Conservation (phyloP, 2,797 vertebrate species). For the Hydrocynus forskahlii region DNA sequence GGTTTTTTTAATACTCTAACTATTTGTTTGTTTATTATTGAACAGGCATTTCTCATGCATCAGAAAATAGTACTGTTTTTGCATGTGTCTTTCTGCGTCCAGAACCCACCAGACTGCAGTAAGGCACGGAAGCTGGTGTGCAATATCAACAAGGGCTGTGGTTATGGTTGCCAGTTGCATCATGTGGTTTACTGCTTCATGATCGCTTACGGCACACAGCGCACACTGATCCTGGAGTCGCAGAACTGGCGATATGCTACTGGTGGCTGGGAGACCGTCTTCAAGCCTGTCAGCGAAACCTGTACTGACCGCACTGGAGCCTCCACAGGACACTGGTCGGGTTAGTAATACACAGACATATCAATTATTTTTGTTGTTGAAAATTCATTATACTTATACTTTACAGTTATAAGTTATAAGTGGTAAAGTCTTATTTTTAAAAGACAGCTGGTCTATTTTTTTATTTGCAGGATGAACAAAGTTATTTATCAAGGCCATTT, state of each 20-base stretch:
- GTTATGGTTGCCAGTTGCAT: constrained; percentile 97
- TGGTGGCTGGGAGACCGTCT: constrained; percentile 97
- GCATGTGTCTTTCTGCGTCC: constrained; percentile 19
- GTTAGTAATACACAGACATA: constrained; percentile 60
- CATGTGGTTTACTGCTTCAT: constrained; percentile 99
- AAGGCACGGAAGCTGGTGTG: constrained; percentile 98
- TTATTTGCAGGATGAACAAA: neutral
- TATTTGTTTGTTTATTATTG: no score
- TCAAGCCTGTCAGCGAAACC: constrained; percentile 90
- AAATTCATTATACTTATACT: no score
- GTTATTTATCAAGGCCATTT: neutral
- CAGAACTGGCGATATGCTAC: constrained; percentile 99
- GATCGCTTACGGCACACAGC: constrained; percentile 96
- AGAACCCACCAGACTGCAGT: constrained; percentile 97
- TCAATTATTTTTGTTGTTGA: no score
- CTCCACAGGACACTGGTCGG: constrained; percentile 88
- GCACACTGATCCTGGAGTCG: constrained; percentile 95
- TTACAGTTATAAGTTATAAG: no score
- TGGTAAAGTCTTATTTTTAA: neutral
- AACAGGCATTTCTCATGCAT: no score
- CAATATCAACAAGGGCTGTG: constrained; percentile 99
- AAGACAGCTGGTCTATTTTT: neutral
- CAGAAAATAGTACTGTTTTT: neutral
- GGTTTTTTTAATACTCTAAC: no score
- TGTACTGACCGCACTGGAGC: constrained; percentile 84